Conservation (phyloP, 23 tunicate genomes). For the Corella eumyota region DNA sequence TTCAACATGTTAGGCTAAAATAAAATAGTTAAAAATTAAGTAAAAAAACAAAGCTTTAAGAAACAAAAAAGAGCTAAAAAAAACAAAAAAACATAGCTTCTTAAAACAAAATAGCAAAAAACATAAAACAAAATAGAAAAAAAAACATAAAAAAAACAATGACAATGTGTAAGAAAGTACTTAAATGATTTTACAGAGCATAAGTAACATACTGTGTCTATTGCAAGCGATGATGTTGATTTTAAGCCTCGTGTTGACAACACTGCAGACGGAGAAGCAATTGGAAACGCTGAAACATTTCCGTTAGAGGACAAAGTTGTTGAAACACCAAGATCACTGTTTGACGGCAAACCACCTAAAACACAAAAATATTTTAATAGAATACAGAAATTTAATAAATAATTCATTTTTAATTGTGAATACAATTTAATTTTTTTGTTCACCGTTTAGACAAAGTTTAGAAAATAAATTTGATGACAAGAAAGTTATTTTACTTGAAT, state of each 20-base stretch:
- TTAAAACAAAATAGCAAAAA: not conserved
- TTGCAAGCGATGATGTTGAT: constrained; percentile 25
- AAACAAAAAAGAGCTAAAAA: too few species aligned
- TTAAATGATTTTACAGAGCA: not conserved
- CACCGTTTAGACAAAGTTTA: too few species aligned
- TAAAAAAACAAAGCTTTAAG: too few species aligned
- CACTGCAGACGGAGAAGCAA: constrained; percentile 6
- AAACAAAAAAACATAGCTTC: not conserved
- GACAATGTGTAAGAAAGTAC: not conserved
- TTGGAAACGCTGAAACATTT: not conserved
- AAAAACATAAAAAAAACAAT: too few species aligned
- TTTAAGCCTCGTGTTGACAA: constrained; percentile 23
- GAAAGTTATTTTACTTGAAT: too few species aligned
- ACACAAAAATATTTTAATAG: too few species aligned
- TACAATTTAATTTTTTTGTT: too few species aligned
- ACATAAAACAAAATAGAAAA: not conserved
- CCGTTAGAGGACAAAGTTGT: constrained; percentile 4
- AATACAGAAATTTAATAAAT: too few species aligned
- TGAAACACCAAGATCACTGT: not conserved
- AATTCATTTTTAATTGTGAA: too few species aligned
- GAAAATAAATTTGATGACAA: too few species aligned
- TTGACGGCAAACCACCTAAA: constrained; percentile 1
- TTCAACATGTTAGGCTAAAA: too few species aligned
- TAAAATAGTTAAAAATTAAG: too few species aligned
- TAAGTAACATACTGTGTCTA: constrained; percentile 11